A percentile compares a stretch with the other conserved stretches of the same genome.
Evolutionary conservation across 2,113 vertebrate genomes (phyloP).

Genomic region (Rissa tridactyla): DNA sequence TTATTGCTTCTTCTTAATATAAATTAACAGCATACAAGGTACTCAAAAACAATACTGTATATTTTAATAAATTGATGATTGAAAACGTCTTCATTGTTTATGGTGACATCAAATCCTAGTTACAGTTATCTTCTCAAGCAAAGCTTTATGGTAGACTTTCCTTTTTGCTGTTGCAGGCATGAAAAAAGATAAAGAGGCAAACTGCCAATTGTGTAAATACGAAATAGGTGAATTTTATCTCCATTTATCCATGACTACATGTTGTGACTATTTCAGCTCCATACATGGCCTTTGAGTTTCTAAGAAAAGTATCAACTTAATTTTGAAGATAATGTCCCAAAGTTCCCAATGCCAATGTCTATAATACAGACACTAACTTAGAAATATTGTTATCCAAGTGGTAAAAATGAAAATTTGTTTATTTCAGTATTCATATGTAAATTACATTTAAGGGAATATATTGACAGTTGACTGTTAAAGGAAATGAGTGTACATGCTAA

Average conservation of each 20-base stretch:
- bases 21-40: background rate
- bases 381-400: background rate
- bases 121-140: background rate
- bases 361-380: background rate
- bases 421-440: background rate
- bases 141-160: background rate
- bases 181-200: background rate
- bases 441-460: background rate
- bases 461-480: background rate
- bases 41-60: background rate
- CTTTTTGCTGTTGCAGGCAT: background rate
- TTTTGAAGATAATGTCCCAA: background rate
- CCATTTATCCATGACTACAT: background rate
- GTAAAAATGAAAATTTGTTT: background rate
- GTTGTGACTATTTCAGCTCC: background rate
- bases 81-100: background rate
- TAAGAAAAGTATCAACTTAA: background rate
- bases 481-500: background rate
- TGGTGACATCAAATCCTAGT: background rate
- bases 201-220: background rate
- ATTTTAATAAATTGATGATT: background rate
- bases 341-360: background rate
- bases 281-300: background rate
- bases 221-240: background rate
- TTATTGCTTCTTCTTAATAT: background rate